Conservation (phyloP, 2,888 invertebrate genomes). For the Piscicola geometra region DNA sequence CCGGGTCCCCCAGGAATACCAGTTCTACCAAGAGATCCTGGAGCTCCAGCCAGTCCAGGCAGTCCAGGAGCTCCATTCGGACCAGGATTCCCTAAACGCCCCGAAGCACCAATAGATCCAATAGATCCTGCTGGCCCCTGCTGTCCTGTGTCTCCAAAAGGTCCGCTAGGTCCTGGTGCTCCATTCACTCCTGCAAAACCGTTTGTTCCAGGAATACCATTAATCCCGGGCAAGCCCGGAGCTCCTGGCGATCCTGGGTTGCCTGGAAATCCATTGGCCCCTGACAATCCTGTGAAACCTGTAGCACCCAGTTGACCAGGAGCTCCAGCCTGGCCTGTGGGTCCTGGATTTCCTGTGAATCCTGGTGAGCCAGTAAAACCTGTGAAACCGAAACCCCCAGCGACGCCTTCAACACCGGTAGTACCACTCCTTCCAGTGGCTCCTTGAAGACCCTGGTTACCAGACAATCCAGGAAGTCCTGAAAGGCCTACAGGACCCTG, state of each 20-base stretch:
- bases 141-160: slow-evolving; percentile 6
- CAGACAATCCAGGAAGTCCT: slow-evolving; percentile 24
- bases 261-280: neutral
- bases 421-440: slow-evolving; percentile 14
- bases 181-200: neutral
- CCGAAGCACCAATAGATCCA: slow-evolving; percentile 28
- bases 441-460: slow-evolving; percentile 27
- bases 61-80: slow-evolving; percentile 16
- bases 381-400: slow-evolving; percentile 26
- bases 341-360: slow-evolving; percentile 9
- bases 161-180: slow-evolving; percentile 2
- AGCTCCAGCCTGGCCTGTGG: neutral
- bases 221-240: neutral
- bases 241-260: neutral
- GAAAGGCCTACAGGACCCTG: neutral
- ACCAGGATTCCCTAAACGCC: slow-evolving; percentile 15
- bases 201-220: slow-evolving; percentile 14
- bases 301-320: neutral
- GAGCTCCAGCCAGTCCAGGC: slow-evolving; percentile 7
- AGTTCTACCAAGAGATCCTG: slow-evolving; percentile 23
- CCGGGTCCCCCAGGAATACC: slow-evolving; percentile 36
- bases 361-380: slow-evolving; percentile 21
- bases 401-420: slow-evolving; percentile 15
- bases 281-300: slow-evolving; percentile 18
- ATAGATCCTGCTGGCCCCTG: slow-evolving; percentile 11